Evolutionary conservation across 2,888 invertebrate genomes (phyloP).

Genomic region (Eristalis intricaria): DNA sequence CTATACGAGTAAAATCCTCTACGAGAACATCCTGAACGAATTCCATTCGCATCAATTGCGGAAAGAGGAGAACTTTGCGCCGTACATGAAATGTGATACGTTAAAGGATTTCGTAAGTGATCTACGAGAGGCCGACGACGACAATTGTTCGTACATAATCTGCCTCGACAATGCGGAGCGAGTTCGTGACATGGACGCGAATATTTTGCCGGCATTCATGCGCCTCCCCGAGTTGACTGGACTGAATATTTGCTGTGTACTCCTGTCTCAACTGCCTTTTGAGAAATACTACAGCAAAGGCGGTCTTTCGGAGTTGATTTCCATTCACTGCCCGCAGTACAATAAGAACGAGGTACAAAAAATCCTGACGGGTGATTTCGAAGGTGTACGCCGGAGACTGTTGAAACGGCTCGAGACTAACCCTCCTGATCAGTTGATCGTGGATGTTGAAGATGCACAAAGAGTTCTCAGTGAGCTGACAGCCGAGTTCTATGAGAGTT

Average conservation of each 20-base stretch:
- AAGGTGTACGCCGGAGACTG: slow-evolving; percentile 45
- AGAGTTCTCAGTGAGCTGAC: slow-evolving; percentile 76
- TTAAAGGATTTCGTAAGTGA: slow-evolving; percentile 85
- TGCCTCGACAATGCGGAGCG: slow-evolving; percentile 92
- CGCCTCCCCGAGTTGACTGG: slow-evolving; percentile 88
- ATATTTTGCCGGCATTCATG: slow-evolving; percentile 87
- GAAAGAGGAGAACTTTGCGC: slow-evolving; percentile 78
- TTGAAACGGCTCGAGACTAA: slow-evolving; percentile 61
- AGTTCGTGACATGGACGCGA: slow-evolving; percentile 88
- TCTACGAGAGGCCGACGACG: slow-evolving; percentile 78
- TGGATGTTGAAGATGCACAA: slow-evolving; percentile 73
- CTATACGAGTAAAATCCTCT: slow-evolving; percentile 88
- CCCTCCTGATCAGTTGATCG: slow-evolving; percentile 72
- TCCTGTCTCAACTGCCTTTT: slow-evolving; percentile 89
- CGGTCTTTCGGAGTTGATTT: slow-evolving; percentile 87
- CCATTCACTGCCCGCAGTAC: slow-evolving; percentile 91
- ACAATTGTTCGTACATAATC: slow-evolving; percentile 83
- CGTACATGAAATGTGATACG: slow-evolving; percentile 85
- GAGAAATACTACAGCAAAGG: slow-evolving; percentile 90
- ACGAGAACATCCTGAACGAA: slow-evolving; percentile 87
- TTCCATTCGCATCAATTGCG: slow-evolving; percentile 82
- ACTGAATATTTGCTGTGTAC: slow-evolving; percentile 88
- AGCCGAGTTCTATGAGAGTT: slow-evolving; percentile 87
- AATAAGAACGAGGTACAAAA: slow-evolving; percentile 86
- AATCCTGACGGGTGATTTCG: slow-evolving; percentile 82